phyloP scores from a whole-genome alignment of 2,113 vertebrate genomes.

The Rhagologus leucostigma region DNA sequence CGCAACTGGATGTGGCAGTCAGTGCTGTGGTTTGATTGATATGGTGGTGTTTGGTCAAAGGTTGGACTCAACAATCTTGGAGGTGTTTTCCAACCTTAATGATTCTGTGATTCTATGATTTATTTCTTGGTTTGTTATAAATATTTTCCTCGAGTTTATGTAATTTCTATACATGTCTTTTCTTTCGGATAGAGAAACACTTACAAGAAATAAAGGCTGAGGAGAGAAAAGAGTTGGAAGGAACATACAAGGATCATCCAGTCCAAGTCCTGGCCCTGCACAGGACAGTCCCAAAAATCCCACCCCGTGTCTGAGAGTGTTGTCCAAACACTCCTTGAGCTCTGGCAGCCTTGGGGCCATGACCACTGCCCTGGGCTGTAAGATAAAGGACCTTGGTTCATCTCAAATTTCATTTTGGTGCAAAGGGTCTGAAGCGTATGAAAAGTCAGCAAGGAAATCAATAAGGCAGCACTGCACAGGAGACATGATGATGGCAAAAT shows the following conservation, averaged over 20 bases:
- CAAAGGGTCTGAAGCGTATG: accelerated
- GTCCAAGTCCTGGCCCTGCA: neutral
- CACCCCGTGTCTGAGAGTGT: neutral
- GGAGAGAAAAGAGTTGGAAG: neutral
- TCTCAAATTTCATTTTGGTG: neutral
- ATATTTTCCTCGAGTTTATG: neutral
- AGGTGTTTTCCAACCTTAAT: neutral
- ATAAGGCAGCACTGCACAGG: neutral
- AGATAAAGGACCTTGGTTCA: neutral
- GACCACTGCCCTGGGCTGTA: neutral
- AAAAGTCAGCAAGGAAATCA: neutral
- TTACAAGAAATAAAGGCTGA: neutral
- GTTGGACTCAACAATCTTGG: accelerated
- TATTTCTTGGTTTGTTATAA: neutral
- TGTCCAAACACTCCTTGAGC: neutral
- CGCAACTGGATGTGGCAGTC: neutral
- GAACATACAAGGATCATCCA: neutral
- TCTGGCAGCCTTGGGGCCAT: neutral
- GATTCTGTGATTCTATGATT: neutral
- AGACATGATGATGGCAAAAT: neutral
- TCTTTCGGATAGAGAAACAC: neutral
- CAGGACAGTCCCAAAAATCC: neutral
- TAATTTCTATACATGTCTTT: neutral
- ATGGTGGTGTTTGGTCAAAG: neutral
- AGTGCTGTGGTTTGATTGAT: neutral